Conservation (phyloP, 1,140 invertebrate genomes). For the Zaprionus ornatus region DNA sequence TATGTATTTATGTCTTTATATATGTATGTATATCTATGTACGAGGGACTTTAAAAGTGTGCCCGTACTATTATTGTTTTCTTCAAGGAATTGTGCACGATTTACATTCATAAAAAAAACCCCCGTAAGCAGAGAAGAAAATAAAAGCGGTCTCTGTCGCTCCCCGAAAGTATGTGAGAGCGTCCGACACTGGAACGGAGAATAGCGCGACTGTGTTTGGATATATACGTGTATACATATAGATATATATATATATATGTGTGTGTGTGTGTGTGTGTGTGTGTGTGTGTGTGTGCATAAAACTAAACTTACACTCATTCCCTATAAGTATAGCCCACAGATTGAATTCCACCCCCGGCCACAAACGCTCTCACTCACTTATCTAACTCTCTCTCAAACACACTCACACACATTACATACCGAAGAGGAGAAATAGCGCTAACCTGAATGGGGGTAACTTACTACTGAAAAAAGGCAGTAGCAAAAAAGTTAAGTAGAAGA, state of each 20-base stretch:
- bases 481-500: constrained; percentile 1
- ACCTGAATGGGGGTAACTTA: background rate
- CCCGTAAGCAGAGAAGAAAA: constrained; percentile 55
- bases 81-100: constrained; percentile 70
- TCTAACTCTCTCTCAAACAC: constrained; percentile 15
- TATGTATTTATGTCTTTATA: constrained; percentile 4
- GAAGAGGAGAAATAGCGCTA: constrained; percentile 49
- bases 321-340: constrained; percentile 25
- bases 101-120: constrained; percentile 45
- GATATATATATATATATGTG: too few species aligned
- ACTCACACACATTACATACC: constrained; percentile 2
- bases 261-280: constrained; percentile 18
- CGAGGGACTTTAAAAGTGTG: constrained; percentile 7
- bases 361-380: constrained; percentile 9
- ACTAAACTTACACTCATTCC: constrained; percentile 48
- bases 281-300: constrained; percentile 34
- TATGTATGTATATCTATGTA: constrained; percentile 1
- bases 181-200: constrained; percentile 46
- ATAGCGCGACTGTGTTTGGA: constrained; percentile 14
- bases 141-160: constrained; percentile 34
- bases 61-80: constrained; percentile 70
- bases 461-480: background rate
- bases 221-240: background rate
- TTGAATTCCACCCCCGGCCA: constrained; percentile 46
- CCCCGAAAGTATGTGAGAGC: constrained; percentile 17